These are phyloP conservation scores for Sterrhoptilus dennistouni DNA, from an alignment of 2,113 vertebrate genomes.

Conservation along the genomic window DNA sequence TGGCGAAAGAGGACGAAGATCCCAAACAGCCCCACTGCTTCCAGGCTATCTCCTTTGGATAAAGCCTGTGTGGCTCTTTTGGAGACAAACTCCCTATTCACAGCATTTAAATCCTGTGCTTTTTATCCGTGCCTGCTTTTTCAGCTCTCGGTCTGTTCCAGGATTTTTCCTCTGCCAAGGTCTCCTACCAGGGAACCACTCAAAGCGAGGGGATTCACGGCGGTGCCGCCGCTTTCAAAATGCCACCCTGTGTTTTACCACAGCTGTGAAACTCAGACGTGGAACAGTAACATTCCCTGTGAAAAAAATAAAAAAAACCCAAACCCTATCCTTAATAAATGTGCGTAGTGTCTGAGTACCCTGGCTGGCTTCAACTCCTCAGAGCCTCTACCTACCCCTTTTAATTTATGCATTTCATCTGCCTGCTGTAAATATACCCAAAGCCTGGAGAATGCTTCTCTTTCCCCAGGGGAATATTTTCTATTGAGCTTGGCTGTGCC, in stretches of 20 bases:
- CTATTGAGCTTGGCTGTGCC: background rate
- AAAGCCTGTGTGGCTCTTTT: background rate
- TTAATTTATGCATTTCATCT: slow-evolving; percentile 25
- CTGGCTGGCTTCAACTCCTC: background rate
- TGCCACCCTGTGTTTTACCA: background rate
- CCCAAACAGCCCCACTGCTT: background rate
- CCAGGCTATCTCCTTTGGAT: background rate
- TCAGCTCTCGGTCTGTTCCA: background rate
- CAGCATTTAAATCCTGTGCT: background rate
- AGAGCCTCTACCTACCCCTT: background rate
- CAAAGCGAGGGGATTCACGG: background rate
- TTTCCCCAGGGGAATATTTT: background rate
- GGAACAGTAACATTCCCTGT: background rate
- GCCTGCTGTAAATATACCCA: background rate
- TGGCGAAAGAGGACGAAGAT: background rate
- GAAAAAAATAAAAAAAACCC: background rate
- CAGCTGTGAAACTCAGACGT: background rate
- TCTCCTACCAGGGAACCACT: background rate
- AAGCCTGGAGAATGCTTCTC: background rate
- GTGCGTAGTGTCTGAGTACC: background rate
- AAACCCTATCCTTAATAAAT: background rate
- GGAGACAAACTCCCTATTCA: slow-evolving; percentile 16
- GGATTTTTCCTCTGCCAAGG: background rate
- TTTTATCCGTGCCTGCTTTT: background rate
- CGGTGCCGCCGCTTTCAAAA: background rate